A percentile compares a stretch with the other conserved stretches of the same genome.
phyloP scores from a whole-genome alignment of 1,140 invertebrate species.

The Pogonus chalceus region DNA sequence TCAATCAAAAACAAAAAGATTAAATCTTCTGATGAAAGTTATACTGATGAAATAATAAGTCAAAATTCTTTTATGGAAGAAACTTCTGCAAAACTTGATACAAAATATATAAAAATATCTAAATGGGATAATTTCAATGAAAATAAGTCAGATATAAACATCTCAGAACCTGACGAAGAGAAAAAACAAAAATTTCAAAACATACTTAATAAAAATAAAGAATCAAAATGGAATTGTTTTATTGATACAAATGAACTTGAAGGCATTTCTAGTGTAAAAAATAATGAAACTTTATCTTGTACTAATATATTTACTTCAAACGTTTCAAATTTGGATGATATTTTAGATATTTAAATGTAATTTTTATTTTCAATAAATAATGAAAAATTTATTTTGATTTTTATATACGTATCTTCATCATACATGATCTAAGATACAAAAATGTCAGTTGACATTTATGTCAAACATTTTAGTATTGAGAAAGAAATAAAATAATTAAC shows the following conservation, averaged over 20 bases:
- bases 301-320: not conserved
- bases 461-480: too few species aligned
- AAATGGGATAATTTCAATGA: not conserved
- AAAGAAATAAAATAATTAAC: too few species aligned
- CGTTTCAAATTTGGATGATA: not conserved
- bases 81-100: not conserved
- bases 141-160: not conserved
- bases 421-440: too few species aligned
- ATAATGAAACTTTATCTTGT: not conserved
- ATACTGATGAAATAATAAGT: not conserved
- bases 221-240: not conserved
- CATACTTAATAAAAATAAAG: not conserved
- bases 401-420: too few species aligned
- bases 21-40: not conserved
- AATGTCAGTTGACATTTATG: too few species aligned
- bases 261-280: too few species aligned
- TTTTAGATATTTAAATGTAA: conserved; percentile 5
- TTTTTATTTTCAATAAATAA: too few species aligned
- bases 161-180: not conserved
- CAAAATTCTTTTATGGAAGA: not conserved
- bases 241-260: not conserved
- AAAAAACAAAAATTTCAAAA: not conserved
- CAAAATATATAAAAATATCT: not conserved
- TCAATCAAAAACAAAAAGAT: not conserved
- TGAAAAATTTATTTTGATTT: too few species aligned